Evolutionary conservation across 2,113 vertebrate genomes (phyloP).

Genomic region (Edolisoma coerulescens): DNA sequence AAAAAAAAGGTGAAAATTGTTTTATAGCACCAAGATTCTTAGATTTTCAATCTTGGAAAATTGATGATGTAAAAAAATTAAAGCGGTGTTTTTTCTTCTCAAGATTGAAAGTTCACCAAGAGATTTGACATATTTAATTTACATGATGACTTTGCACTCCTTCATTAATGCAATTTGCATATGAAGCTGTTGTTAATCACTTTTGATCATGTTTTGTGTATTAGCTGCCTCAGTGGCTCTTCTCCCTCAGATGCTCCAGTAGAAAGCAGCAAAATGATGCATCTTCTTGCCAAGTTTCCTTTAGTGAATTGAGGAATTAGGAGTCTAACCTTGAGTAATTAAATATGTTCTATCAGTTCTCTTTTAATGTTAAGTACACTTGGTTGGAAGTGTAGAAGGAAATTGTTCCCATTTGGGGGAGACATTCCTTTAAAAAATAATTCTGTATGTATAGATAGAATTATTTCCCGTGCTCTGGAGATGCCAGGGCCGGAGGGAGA

Average conservation of each 20-base stretch:
- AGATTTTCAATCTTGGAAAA: constrained; percentile 83
- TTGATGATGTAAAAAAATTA: constrained; percentile 92
- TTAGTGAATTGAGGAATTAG: constrained; percentile 86
- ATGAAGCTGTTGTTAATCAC: constrained; percentile 92
- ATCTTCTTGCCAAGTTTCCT: constrained; percentile 85
- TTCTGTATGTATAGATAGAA: background rate
- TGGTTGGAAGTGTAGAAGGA: constrained; percentile 78
- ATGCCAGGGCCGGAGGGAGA: background rate
- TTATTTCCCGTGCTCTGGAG: background rate
- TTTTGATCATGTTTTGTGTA: constrained; percentile 92
- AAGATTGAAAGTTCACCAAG: constrained; percentile 94
- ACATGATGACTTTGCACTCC: constrained; percentile 98
- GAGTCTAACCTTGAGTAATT: constrained; percentile 86
- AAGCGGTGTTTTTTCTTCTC: constrained; percentile 87
- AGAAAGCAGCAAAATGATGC: constrained; percentile 83
- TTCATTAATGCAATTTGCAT: constrained; percentile 96
- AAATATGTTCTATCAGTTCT: constrained; percentile 85
- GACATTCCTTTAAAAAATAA: constrained; percentile 71
- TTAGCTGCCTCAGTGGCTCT: constrained; percentile 87
- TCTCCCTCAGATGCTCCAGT: constrained; percentile 83
- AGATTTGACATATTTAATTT: constrained; percentile 99
- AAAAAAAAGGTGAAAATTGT: constrained; percentile 90
- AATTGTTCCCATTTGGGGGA: constrained; percentile 79
- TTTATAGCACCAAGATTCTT: constrained; percentile 85
- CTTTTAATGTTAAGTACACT: constrained; percentile 84